A percentile compares a stretch with the other conserved stretches of the same genome.
Conservation (phyloP, 2,113 vertebrate genomes). For the Menidia beryllina region DNA sequence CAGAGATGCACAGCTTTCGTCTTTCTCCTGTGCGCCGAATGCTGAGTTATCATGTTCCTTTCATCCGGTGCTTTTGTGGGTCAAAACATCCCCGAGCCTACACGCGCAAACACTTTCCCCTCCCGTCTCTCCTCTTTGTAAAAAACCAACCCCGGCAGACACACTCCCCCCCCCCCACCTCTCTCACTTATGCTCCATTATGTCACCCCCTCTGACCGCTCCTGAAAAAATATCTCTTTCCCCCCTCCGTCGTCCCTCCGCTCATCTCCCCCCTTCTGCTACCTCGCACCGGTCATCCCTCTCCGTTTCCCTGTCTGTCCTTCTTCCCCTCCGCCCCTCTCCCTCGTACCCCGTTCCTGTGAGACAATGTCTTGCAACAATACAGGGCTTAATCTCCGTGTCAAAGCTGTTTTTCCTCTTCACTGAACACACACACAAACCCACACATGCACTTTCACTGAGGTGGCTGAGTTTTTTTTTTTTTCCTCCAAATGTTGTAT, state of each 20-base stretch:
- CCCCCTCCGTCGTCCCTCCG: conserved; percentile 75
- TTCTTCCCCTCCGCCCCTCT: conserved; percentile 45
- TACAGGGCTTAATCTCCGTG: conserved; percentile 97
- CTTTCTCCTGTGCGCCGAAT: conserved; percentile 62
- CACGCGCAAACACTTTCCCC: conserved; percentile 64
- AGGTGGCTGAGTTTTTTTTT: conserved; percentile 14
- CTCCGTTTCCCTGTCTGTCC: conserved; percentile 15
- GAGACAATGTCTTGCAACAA: conserved; percentile 99
- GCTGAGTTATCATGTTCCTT: conserved; percentile 84
- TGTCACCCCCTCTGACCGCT: conserved; percentile 91
- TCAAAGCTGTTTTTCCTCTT: conserved; percentile 99
- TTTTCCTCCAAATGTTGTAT: neutral
- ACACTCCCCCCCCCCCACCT: conserved; percentile 16
- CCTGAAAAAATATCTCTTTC: conserved; percentile 88
- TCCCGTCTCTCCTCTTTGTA: conserved; percentile 88
- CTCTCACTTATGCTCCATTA: conserved; percentile 86
- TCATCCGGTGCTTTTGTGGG: conserved; percentile 83
- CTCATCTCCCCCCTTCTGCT: conserved; percentile 43
- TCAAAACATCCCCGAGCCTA: conserved; percentile 23
- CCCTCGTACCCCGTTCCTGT: conserved; percentile 86
- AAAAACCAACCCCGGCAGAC: conserved; percentile 80
- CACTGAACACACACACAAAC: conserved; percentile 84
- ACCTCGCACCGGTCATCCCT: conserved; percentile 67
- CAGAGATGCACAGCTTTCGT: conserved; percentile 14
- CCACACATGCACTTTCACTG: conserved; percentile 58